A percentile compares a stretch with the other conserved stretches of the same genome.
Conservation (phyloP, 2,797 vertebrate species). For the Sebastes jordani region DNA sequence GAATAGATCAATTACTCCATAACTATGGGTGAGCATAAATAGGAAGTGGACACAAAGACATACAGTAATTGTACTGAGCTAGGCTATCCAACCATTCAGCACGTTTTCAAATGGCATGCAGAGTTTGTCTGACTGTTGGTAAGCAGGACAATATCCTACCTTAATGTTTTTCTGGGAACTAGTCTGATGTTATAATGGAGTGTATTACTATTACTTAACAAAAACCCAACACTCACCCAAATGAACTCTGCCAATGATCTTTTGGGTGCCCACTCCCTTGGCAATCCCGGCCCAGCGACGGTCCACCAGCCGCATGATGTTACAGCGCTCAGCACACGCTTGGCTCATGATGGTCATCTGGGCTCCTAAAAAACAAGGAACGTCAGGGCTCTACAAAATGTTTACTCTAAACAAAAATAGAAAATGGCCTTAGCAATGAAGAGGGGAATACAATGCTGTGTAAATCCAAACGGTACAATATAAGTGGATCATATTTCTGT, state of each 20-base stretch:
- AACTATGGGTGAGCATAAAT: background rate
- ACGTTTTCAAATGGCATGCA: background rate
- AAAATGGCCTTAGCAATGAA: background rate
- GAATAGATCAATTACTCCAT: background rate
- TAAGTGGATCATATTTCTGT: background rate
- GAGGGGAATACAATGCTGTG: background rate
- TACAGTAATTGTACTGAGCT: background rate
- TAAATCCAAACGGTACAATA: background rate
- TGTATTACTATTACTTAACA: background rate
- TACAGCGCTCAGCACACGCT: conserved; percentile 96
- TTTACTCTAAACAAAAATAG: background rate
- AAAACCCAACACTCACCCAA: conserved; percentile 84
- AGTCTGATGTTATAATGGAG: background rate
- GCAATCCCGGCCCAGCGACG: conserved; percentile 98
- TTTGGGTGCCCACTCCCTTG: conserved; percentile 98
- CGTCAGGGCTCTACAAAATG: background rate
- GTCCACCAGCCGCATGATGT: conserved; percentile 98
- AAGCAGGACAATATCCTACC: background rate
- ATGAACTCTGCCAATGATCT: conserved; percentile 98
- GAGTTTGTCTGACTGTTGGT: background rate
- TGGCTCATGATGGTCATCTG: conserved; percentile 99
- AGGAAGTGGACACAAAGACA: background rate
- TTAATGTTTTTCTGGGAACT: background rate
- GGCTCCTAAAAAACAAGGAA: conserved; percentile 83
- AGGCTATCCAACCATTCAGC: background rate